phyloP scores from a whole-genome alignment of 2,888 invertebrate species.

The Euspilapteryx auroguttella region DNA sequence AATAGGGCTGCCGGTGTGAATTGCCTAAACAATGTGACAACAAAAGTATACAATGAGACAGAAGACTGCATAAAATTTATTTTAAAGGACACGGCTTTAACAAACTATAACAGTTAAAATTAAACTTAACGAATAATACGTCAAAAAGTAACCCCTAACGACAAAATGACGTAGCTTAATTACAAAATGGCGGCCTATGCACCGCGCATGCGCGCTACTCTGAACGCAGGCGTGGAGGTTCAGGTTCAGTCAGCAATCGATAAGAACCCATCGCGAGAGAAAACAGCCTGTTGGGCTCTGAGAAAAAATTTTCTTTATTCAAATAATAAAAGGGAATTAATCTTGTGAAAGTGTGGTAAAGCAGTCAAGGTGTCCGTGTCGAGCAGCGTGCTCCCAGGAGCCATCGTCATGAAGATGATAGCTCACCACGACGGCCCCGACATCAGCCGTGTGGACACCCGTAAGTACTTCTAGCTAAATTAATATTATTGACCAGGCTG shows the following conservation, averaged over 20 bases:
- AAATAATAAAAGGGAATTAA: constrained; percentile 4
- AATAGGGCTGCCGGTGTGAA: no score
- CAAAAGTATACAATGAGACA: no score
- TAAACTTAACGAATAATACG: no score
- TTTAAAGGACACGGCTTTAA: no score
- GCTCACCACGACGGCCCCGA: constrained; percentile 59
- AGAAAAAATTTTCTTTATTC: constrained; percentile 13
- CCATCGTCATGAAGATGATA: constrained; percentile 53
- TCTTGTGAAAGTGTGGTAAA: constrained; percentile 21
- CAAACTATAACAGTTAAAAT: no score
- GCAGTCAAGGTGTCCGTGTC: constrained; percentile 45
- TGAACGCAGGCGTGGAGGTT: constrained; percentile 31
- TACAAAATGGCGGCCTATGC: constrained; percentile 17
- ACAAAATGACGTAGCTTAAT: constrained; percentile 45
- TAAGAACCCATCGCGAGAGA: constrained; percentile 40
- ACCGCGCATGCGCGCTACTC: constrained; percentile 12
- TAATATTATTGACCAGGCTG: neutral
- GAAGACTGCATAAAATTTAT: no score
- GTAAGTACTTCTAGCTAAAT: constrained; percentile 12
- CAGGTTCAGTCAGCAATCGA: constrained; percentile 35
- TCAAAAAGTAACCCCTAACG: no score
- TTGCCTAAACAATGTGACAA: no score
- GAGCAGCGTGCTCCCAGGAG: constrained; percentile 42
- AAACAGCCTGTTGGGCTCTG: constrained; percentile 50
- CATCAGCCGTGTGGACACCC: constrained; percentile 58